These are phyloP conservation scores for Donacobius atricapilla DNA, from an alignment of 2,113 vertebrate species.

Conservation along the genomic window DNA sequence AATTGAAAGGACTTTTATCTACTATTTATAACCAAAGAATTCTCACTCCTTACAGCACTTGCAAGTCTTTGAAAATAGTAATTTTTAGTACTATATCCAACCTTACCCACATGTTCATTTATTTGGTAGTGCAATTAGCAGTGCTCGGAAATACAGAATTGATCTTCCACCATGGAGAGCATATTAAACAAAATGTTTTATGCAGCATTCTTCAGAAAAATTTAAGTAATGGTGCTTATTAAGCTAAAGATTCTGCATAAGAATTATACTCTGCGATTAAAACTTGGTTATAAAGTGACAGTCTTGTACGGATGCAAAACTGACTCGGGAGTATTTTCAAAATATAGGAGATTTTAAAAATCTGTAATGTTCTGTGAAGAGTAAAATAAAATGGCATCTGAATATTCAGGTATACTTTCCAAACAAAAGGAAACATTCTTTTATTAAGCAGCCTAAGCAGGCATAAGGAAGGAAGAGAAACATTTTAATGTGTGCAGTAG, in stretches of 20 bases:
- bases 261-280: not conserved
- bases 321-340: not conserved
- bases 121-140: not conserved
- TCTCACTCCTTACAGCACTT: not conserved
- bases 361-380: not conserved
- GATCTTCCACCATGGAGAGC: not conserved
- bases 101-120: not conserved
- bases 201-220: not conserved
- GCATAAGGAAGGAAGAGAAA: not conserved
- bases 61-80: not conserved
- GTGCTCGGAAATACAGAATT: not conserved
- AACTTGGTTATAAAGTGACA: not conserved
- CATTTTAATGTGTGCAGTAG: constrained; percentile 10
- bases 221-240: not conserved
- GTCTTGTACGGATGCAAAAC: not conserved
- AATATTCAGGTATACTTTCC: constrained; percentile 5
- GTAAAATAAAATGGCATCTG: not conserved
- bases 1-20: not conserved
- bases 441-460: not conserved
- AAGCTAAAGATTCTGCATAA: not conserved
- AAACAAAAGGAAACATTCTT: not conserved
- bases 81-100: not conserved
- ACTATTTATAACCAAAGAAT: not conserved
- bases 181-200: not conserved
- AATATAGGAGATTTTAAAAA: not conserved